Evolutionary conservation across 1,140 invertebrate species (phyloP).

Genomic region (Brachionus koreanus): DNA sequence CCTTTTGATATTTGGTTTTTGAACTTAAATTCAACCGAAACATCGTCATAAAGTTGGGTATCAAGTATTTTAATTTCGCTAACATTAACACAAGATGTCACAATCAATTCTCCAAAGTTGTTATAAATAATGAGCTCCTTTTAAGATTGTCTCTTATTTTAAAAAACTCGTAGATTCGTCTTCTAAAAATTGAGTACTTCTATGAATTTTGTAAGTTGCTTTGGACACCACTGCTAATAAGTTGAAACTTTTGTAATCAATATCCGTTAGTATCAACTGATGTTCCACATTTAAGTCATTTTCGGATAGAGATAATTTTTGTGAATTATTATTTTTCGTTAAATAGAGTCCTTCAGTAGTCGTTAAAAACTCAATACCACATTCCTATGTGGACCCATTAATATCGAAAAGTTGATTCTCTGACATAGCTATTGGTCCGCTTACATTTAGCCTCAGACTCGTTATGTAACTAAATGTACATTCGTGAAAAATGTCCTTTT

Average conservation of each 20-base stretch:
- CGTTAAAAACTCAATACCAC: neutral
- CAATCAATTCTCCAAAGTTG: neutral
- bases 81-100: neutral
- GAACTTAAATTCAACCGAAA: neutral
- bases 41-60: neutral
- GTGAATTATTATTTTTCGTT: neutral
- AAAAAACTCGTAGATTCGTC: slow-evolving; percentile 4
- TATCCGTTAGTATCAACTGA: neutral
- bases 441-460: neutral
- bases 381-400: neutral
- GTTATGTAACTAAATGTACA: neutral
- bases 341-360: neutral
- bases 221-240: neutral
- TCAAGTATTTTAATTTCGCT: neutral
- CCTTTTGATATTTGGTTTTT: neutral
- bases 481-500: neutral
- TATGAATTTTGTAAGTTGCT: slow-evolving; percentile 2
- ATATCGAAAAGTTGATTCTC: neutral
- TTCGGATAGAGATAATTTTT: neutral
- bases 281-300: slow-evolving; percentile 6
- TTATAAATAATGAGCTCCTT: neutral
- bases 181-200: neutral
- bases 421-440: neutral
- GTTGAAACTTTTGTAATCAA: neutral
- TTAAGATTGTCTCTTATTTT: neutral